A percentile compares a stretch with the other conserved stretches of the same genome.
These are phyloP conservation scores for Tubulanus polymorphus DNA, from an alignment of 2,888 invertebrate genomes.

Conservation along the genomic window DNA sequence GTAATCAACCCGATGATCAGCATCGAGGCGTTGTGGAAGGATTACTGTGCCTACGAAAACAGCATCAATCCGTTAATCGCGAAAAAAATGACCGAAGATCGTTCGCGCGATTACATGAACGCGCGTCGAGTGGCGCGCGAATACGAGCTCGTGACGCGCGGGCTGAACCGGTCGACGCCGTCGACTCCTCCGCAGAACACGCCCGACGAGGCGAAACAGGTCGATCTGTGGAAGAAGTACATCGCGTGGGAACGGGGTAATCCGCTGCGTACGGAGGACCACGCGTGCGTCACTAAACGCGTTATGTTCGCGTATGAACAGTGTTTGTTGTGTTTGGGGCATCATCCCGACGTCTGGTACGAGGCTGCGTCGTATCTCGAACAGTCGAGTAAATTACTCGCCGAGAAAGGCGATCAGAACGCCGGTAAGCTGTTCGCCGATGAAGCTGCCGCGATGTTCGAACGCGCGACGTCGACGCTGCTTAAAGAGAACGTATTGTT, in stretches of 20 bases:
- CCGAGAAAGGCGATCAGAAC: conserved; percentile 93
- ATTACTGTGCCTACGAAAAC: conserved; percentile 91
- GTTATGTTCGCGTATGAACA: conserved; percentile 99
- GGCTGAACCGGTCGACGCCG: conserved; percentile 90
- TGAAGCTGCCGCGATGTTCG: conserved; percentile 91
- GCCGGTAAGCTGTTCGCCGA: conserved; percentile 87
- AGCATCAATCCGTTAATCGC: conserved; percentile 84
- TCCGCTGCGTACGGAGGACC: conserved; percentile 93
- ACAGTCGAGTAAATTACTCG: conserved; percentile 85
- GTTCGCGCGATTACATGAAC: conserved; percentile 96
- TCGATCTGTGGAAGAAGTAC: conserved; percentile 98
- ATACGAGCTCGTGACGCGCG: conserved; percentile 86
- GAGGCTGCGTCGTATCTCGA: conserved; percentile 97
- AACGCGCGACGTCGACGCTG: conserved; percentile 84
- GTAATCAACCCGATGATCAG: conserved; percentile 95
- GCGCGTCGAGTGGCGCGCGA: conserved; percentile 94
- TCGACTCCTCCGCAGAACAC: conserved; percentile 89
- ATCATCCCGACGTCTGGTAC: conserved; percentile 95
- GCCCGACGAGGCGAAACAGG: conserved; percentile 89
- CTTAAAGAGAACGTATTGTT: conserved; percentile 87
- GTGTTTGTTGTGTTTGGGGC: conserved; percentile 89
- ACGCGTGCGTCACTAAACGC: conserved; percentile 82
- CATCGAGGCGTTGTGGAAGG: conserved; percentile 89
- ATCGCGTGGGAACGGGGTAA: conserved; percentile 96
- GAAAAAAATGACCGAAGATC: conserved; percentile 93